These are phyloP conservation scores for Eristalis tenax DNA, from an alignment of 2,888 invertebrate species.

Conservation along the genomic window DNA sequence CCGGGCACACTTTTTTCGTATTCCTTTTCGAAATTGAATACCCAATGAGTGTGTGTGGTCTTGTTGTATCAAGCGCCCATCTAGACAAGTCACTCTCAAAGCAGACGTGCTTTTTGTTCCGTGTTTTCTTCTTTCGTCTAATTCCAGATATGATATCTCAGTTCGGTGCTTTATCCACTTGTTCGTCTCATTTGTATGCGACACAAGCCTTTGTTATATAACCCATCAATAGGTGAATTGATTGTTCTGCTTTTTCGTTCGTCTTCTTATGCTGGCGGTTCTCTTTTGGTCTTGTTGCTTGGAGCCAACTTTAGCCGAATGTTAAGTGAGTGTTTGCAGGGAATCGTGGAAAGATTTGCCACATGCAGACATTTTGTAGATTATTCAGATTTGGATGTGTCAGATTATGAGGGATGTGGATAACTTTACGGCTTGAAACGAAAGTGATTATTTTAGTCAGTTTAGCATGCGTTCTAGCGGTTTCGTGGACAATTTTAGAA, in stretches of 20 bases:
- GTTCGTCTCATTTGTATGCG: slow-evolving; percentile 49
- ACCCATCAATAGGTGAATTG: slow-evolving; percentile 52
- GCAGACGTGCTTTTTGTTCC: not conserved
- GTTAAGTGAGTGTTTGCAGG: slow-evolving; percentile 1
- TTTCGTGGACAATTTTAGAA: too few species aligned
- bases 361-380: not conserved
- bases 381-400: not conserved
- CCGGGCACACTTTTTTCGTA: not conserved
- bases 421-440: not conserved
- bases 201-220: slow-evolving; percentile 58
- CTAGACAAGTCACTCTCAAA: not conserved
- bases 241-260: slow-evolving; percentile 22
- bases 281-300: not conserved
- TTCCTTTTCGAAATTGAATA: slow-evolving; percentile 31
- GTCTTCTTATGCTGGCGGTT: not conserved
- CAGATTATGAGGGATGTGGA: not conserved
- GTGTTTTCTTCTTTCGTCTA: not conserved
- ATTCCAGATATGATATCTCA: slow-evolving; percentile 14
- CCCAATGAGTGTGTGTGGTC: slow-evolving; percentile 1
- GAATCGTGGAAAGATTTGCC: not conserved
- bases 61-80: not conserved
- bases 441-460: not conserved
- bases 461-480: too few species aligned
- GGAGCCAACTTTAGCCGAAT: slow-evolving; percentile 27
- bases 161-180: slow-evolving; percentile 33